Evolutionary conservation across 2,888 invertebrate genomes (phyloP).

Genomic region (Lasioglossum pauxillum): DNA sequence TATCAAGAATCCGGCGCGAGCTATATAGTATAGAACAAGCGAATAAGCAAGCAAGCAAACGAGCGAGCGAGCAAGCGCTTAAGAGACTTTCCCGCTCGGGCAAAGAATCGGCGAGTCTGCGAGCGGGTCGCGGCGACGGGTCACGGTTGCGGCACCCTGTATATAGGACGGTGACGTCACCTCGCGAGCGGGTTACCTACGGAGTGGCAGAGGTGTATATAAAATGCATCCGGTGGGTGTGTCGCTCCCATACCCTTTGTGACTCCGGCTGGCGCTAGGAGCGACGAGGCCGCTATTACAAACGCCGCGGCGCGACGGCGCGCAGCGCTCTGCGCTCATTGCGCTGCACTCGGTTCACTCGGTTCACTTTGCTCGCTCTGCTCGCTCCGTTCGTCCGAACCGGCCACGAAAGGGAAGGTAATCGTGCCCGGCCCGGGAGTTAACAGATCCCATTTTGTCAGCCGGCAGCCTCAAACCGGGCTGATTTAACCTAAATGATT

Average conservation of each 20-base stretch:
- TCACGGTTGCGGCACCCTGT: constrained; percentile 77
- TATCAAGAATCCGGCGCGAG: constrained; percentile 58
- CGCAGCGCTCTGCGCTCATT: background rate
- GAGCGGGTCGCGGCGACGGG: constrained; percentile 72
- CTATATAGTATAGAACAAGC: background rate
- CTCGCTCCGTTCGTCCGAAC: constrained; percentile 49
- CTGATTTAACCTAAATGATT: background rate
- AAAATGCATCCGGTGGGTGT: constrained; percentile 84
- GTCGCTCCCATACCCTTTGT: constrained; percentile 82
- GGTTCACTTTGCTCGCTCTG: background rate
- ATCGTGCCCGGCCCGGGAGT: constrained; percentile 47
- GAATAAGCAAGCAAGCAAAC: background rate
- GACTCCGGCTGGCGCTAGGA: constrained; percentile 78
- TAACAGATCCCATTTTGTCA: constrained; percentile 60
- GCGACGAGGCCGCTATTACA: constrained; percentile 77
- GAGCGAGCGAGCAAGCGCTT: background rate
- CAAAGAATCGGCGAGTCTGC: constrained; percentile 63
- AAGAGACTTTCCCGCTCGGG: constrained; percentile 46
- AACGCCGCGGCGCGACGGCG: constrained; percentile 68
- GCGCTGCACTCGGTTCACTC: background rate
- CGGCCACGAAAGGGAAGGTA: constrained; percentile 72
- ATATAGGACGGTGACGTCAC: constrained; percentile 79
- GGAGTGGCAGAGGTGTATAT: constrained; percentile 72
- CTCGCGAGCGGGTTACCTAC: constrained; percentile 71
- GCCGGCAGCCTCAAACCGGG: constrained; percentile 11